A percentile compares a stretch with the other conserved stretches of the same genome.
Conservation (phyloP, 2,797 vertebrate genomes). For the Phataginus tetradactyla region DNA sequence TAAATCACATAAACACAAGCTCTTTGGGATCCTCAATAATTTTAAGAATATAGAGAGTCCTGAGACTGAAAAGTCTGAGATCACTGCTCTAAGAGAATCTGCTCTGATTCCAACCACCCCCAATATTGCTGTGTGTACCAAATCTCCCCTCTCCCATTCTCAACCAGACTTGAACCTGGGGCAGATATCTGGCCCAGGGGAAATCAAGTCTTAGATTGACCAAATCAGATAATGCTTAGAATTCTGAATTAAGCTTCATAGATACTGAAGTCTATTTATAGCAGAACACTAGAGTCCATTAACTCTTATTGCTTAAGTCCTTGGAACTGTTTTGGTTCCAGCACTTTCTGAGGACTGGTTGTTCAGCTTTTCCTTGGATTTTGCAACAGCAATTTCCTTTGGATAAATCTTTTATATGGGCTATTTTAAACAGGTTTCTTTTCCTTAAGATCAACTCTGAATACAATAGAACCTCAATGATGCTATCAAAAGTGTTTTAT, state of each 20-base stretch:
- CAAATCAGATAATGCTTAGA: conserved; percentile 19
- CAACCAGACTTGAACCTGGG: conserved; percentile 7
- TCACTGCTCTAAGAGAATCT: conserved; percentile 22
- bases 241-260: conserved; percentile 45
- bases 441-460: conserved; percentile 24
- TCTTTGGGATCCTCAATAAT: background rate
- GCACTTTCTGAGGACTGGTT: background rate
- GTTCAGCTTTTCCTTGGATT: conserved; percentile 40
- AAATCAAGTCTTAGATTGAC: conserved; percentile 50
- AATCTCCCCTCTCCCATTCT: background rate
- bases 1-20: background rate
- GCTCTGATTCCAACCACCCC: background rate
- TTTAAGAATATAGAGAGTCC: conserved; percentile 1
- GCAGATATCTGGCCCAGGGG: background rate
- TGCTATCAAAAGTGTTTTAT: conserved; percentile 33
- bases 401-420: conserved; percentile 18
- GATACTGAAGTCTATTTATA: conserved; percentile 38
- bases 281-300: background rate
- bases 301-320: background rate
- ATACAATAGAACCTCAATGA: background rate
- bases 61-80: background rate
- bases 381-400: background rate
- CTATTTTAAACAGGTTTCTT: conserved; percentile 43
- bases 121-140: conserved; percentile 19
- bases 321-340: background rate